Evolutionary conservation across 2,888 invertebrate genomes (phyloP).

Genomic region (Philaethria dido): DNA sequence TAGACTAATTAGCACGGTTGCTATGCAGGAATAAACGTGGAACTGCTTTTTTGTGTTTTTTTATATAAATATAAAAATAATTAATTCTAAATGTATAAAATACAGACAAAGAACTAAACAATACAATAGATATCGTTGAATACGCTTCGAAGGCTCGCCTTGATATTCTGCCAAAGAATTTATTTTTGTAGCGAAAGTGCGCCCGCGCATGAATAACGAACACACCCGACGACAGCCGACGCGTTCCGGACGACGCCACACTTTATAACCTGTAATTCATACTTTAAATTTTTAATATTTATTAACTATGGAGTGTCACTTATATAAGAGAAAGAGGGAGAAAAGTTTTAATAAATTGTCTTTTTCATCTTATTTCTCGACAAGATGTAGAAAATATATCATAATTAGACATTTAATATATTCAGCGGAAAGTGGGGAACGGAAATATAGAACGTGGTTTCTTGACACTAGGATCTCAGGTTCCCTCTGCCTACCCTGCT

Average conservation of each 20-base stretch:
- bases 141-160: slow-evolving; percentile 79
- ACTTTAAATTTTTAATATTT: slow-evolving; percentile 6
- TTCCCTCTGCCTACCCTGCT: no score
- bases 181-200: slow-evolving; percentile 82
- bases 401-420: no score
- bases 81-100: neutral
- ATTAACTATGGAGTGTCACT: neutral
- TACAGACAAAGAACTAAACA: neutral
- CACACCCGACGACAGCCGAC: slow-evolving; percentile 48
- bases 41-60: no score
- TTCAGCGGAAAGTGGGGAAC: no score
- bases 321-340: neutral
- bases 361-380: no score
- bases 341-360: no score
- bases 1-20: no score
- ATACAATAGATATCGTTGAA: slow-evolving; percentile 65
- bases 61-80: no score
- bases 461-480: no score
- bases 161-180: slow-evolving; percentile 82
- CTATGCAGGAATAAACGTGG: no score
- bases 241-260: neutral
- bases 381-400: no score
- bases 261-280: slow-evolving; percentile 27
- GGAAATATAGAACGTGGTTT: no score
- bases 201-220: slow-evolving; percentile 67